phyloP scores from a whole-genome alignment of 2,888 invertebrate species.

The Cephus rjabovi region DNA sequence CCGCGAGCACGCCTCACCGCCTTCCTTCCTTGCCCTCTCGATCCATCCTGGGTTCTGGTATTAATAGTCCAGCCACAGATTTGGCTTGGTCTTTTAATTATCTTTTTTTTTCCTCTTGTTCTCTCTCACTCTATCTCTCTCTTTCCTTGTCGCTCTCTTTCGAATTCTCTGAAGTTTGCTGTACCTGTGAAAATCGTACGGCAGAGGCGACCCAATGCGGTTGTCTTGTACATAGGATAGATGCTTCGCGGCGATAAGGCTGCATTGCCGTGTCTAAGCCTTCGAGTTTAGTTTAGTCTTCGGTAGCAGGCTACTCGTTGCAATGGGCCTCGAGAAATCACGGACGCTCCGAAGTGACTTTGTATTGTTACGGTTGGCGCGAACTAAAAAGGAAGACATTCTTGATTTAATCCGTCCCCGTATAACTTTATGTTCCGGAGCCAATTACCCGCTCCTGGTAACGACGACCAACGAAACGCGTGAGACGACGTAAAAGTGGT shows the following conservation, averaged over 20 bases:
- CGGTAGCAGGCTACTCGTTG: neutral
- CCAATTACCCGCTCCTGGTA: neutral
- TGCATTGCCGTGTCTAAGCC: neutral
- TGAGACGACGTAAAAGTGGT: neutral
- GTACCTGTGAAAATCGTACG: neutral
- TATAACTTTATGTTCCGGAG: conserved; percentile 4
- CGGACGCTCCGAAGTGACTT: neutral
- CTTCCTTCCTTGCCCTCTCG: neutral
- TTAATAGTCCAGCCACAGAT: conserved; percentile 36
- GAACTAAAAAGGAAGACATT: neutral
- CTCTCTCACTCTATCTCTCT: neutral
- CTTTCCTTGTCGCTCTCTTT: neutral
- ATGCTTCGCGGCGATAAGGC: neutral
- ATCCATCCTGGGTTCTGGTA: conserved; percentile 26
- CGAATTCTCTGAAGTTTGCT: neutral
- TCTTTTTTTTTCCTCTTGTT: conserved; percentile 11
- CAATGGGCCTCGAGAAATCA: neutral
- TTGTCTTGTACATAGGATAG: neutral
- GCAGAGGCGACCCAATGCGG: neutral
- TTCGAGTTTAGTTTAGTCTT: neutral
- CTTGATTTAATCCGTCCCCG: neutral
- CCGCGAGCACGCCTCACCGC: conserved; percentile 49
- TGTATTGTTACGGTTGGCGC: neutral
- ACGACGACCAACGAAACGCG: neutral
- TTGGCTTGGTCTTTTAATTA: neutral